Evolutionary conservation across 2,113 vertebrate genomes (phyloP).

Genomic region (Corydoras sp.): DNA sequence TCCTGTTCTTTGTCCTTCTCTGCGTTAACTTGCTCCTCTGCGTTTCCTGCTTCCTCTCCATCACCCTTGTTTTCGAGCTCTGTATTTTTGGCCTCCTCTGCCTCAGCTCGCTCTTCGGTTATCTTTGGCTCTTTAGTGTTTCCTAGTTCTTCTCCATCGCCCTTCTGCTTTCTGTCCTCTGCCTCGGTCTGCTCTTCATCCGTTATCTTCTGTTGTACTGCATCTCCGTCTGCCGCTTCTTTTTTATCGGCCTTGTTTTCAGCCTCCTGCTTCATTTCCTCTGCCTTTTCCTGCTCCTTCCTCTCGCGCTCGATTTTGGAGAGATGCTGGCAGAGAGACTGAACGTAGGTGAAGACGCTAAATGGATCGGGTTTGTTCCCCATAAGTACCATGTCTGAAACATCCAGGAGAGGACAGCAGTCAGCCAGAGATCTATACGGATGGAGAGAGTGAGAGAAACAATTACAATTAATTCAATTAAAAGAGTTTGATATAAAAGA

Average conservation of each 20-base stretch:
- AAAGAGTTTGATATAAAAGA: too few species aligned
- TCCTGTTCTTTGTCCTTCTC: slow-evolving; percentile 22
- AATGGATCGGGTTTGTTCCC: slow-evolving; percentile 63
- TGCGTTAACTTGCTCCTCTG: slow-evolving; percentile 24
- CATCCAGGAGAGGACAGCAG: slow-evolving; percentile 70
- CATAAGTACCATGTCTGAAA: slow-evolving; percentile 66
- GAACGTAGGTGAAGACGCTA: slow-evolving; percentile 73
- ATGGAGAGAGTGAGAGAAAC: background rate
- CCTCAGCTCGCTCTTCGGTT: slow-evolving; percentile 1
- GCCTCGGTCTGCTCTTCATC: slow-evolving; percentile 21
- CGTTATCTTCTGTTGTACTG: slow-evolving; percentile 31
- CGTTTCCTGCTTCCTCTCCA: slow-evolving; percentile 7
- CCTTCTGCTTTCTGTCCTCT: slow-evolving; percentile 18
- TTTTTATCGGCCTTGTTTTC: slow-evolving; percentile 3
- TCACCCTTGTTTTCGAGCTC: slow-evolving; percentile 21
- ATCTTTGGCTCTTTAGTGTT: slow-evolving; percentile 18
- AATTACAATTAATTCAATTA: background rate
- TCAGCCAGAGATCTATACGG: slow-evolving; percentile 59
- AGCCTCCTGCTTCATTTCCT: slow-evolving; percentile 42
- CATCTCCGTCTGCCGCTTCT: slow-evolving; percentile 13
- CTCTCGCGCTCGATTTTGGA: slow-evolving; percentile 73
- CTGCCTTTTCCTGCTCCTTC: slow-evolving; percentile 55
- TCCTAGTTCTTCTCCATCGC: slow-evolving; percentile 8
- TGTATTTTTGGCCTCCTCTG: slow-evolving; percentile 13
- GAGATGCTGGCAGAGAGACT: slow-evolving; percentile 70